Evolutionary conservation across 2,113 vertebrate genomes (phyloP).

Genomic region (Phaethornis superciliosus): DNA sequence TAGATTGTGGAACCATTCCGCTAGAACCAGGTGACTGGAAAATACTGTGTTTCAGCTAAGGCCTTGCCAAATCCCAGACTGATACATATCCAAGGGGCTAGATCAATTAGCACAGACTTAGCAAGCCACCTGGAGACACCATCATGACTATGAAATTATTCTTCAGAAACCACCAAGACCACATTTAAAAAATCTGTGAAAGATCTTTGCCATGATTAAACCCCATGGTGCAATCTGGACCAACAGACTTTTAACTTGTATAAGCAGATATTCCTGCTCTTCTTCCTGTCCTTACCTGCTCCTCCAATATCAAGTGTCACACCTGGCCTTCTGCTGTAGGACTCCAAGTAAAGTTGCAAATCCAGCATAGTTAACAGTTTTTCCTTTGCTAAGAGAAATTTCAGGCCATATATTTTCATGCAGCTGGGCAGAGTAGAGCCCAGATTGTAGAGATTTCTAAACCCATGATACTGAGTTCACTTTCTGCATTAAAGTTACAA

Average conservation of each 20-base stretch:
- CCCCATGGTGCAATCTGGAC: not conserved
- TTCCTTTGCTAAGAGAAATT: not conserved
- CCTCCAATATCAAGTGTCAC: not conserved
- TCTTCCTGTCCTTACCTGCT: not conserved
- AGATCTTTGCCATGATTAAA: accelerated
- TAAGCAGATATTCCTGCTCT: not conserved
- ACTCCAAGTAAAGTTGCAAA: not conserved
- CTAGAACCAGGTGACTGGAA: not conserved
- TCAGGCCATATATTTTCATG: not conserved
- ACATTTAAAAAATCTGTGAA: not conserved
- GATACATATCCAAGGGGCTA: not conserved
- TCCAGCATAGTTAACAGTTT: not conserved
- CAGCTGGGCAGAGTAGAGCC: not conserved
- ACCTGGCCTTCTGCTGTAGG: not conserved
- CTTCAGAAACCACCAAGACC: not conserved
- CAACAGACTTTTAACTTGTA: not conserved
- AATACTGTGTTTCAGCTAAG: not conserved
- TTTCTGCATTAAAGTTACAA: not conserved
- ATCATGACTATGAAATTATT: not conserved
- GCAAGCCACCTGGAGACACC: not conserved
- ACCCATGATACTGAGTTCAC: not conserved
- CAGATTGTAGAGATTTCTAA: not conserved
- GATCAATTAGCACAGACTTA: not conserved
- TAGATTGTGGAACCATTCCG: not conserved
- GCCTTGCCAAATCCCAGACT: not conserved